Evolutionary conservation across 2,797 vertebrate species (phyloP), one percentile per base, ranked within the genome.

Genomic region (Lepus townsendii): DNA sequence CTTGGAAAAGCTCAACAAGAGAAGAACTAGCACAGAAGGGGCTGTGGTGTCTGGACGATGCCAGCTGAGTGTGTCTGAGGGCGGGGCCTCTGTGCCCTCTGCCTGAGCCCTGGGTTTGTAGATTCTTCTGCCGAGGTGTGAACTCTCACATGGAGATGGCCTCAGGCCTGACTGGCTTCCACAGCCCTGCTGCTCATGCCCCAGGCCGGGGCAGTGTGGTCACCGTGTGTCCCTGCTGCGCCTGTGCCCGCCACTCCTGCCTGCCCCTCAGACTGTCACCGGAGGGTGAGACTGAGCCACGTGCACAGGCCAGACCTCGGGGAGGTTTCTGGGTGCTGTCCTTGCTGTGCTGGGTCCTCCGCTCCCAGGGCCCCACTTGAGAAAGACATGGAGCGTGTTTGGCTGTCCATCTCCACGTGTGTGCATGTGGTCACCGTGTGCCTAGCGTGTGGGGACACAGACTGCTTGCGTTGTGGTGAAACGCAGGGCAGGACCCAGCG

Each of bases 11-110:
- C 75, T 96, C 83, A 94, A 87, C 50, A 50, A 84, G 90, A 65
- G 82, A 54, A 93, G 95, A 95, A 95, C 42, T 63, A 96, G 95
- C 96, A 96, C 95, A 96, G 96, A 96, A 94, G 95, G 95, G 91
- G 75, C 30, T 95, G 90, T 93, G 88, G 90, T 87, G 66, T 69
- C 91, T 90, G 82, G 80, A 73, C 68, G 38, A 86, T 71, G 60
- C 85, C 72, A 72, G 90, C 62, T 35, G 77, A 93, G 62, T 24
- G 6, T 26, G 82, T 71, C 54, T 89, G 88, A 52, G 54, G 54
- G 54, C 54, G 7, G 62, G 86, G 76, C 16, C 2, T 69, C 2
- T 69, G n/a, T 9, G 10, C 30, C 54, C 87, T 87, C 75, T 68
- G 30, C 57, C 69, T 50, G 50, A 94, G 60, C 71, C n/a, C 63